Evolutionary conservation across 2,113 vertebrate genomes (phyloP), one percentile per base, ranked within the genome.

Genomic region (Corydoras maculifer): DNA sequence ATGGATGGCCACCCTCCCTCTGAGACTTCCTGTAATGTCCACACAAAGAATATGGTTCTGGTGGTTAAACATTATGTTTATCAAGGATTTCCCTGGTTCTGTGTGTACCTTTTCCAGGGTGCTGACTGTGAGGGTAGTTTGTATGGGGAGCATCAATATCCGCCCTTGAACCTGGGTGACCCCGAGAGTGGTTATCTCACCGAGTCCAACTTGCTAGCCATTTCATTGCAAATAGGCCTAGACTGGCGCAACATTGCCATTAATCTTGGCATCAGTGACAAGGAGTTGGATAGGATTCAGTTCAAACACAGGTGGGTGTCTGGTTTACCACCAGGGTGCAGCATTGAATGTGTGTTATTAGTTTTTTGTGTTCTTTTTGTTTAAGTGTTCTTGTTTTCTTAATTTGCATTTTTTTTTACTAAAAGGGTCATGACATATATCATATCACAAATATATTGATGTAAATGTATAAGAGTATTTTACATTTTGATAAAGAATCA

Each of bases 141-240:
- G 58, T 70, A 68, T 66, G 86, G 83, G 11, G 81, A 86, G 50
- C 15, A 9, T 4, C 80, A 82, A 51, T 72, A 80, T 74, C 87
- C 90, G n/a, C 91, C 93, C 14, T 80, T 98, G 81, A 94, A 94
- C 82, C 87, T 99, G 83, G 96, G 94, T 0, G 92, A 96, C 1
- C 93, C 92, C 0, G 95, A 99, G 86, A 96, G 89, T 0, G 96
- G 96, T 30, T 98, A 94, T 79, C 85, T 99, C 84, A 99, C 96
- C 0, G 93, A 97, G 83, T 86, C 89, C 80, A 99, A 98, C 86
- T 87, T 99, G 75, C 87, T 95, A 77, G 86, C 85, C 49, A 91
- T 99, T 54, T 95, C 95, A 5, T 83, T 92, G 25, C 93, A 91
- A 0, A 84, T 99, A 31, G 93, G 92, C 71, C 75, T 89, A 0